Percentiles rank a stretch among this genome's conserved stretches.
Conservation (phyloP, 2,797 vertebrate genomes). For the Rachycentron canadum region DNA sequence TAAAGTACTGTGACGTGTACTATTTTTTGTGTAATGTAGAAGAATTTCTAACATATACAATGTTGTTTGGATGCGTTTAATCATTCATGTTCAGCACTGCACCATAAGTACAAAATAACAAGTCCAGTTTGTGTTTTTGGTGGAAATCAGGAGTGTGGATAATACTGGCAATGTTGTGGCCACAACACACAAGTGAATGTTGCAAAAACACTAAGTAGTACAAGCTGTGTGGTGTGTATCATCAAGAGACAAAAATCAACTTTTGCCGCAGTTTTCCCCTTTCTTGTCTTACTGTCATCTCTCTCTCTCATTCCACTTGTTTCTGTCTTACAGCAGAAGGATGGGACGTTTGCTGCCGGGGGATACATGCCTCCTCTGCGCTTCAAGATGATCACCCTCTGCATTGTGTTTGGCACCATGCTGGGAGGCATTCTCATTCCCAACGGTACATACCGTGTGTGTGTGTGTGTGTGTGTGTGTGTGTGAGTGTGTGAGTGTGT, state of each 20-base stretch:
- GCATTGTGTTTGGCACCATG: constrained; percentile 98
- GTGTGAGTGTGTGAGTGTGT: constrained; percentile 22
- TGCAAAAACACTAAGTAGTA: neutral
- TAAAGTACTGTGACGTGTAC: neutral
- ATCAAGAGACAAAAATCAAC: neutral
- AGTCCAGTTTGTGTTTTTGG: neutral
- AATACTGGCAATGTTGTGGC: neutral
- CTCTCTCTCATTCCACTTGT: constrained; percentile 19
- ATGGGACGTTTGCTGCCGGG: constrained; percentile 95
- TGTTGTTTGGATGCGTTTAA: neutral
- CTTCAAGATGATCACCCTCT: constrained; percentile 96
- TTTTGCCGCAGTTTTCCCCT: neutral
- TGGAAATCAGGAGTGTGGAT: neutral
- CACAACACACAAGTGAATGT: neutral
- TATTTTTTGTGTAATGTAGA: neutral
- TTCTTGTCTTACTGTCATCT: neutral
- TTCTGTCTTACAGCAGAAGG: constrained; percentile 90
- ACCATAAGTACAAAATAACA: neutral
- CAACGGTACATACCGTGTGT: constrained; percentile 86
- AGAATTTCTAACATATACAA: neutral
- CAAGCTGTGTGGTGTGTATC: neutral
- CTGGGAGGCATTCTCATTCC: constrained; percentile 97
- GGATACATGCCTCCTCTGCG: constrained; percentile 98
- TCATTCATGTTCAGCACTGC: neutral
- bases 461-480: constrained; percentile 31